phyloP scores from a whole-genome alignment of 2,797 vertebrate genomes.

The Carduelis carduelis region DNA sequence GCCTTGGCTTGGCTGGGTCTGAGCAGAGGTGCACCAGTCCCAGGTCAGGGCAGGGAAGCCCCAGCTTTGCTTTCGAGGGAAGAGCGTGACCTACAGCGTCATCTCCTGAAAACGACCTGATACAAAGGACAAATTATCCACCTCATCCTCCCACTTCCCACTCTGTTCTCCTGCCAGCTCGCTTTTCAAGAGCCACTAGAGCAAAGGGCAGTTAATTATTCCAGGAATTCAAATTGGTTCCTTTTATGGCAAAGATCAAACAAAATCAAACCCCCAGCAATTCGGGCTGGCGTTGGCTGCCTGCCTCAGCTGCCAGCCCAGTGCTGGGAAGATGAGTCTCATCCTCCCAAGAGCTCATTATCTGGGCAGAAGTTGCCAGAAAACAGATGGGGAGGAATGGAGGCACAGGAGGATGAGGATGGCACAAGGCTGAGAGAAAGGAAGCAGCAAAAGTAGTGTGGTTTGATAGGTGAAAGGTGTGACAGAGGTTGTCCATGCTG shows the following conservation, averaged over 20 bases:
- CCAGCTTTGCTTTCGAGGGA: conserved; percentile 31
- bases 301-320: background rate
- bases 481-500: accelerated
- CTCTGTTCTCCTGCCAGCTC: conserved; percentile 37
- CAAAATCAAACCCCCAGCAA: conserved; percentile 5
- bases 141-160: background rate
- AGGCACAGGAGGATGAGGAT: background rate
- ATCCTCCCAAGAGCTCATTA: background rate
- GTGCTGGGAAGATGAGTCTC: background rate
- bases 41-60: background rate
- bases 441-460: background rate
- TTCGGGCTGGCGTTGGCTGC: background rate
- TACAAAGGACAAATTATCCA: conserved; percentile 2
- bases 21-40: background rate
- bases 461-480: background rate
- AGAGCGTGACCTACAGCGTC: background rate
- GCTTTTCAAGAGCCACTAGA: background rate
- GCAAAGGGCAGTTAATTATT: conserved; percentile 47
- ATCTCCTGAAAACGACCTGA: background rate
- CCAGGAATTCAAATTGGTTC: conserved; percentile 26
- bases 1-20: background rate
- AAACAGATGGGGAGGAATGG: background rate
- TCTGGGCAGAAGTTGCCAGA: background rate
- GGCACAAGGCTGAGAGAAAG: background rate
- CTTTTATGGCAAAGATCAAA: conserved; percentile 58